These are phyloP conservation scores for Agriopis leucophaearia DNA, from an alignment of 2,888 invertebrate species.

Conservation along the genomic window DNA sequence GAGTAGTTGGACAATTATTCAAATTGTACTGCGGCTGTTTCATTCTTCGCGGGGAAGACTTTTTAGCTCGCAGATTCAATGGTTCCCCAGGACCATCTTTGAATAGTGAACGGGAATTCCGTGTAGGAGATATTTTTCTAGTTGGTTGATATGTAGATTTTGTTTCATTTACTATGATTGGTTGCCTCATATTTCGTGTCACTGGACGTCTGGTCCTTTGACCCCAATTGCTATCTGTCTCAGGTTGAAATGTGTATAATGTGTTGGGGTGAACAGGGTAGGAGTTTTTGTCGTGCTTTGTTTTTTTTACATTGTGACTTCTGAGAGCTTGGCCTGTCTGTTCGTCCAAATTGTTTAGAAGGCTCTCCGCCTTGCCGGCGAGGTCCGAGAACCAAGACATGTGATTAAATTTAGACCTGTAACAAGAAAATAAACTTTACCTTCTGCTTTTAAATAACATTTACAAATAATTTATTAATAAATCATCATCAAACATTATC, in stretches of 20 bases:
- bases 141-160: conserved; percentile 53
- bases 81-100: conserved; percentile 53
- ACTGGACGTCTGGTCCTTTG: conserved; percentile 56
- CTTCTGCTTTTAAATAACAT: not conserved
- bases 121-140: conserved; percentile 54
- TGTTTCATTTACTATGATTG: conserved; percentile 54
- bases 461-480: too few species aligned
- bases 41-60: conserved; percentile 50
- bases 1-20: conserved; percentile 64
- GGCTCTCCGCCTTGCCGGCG: conserved; percentile 91
- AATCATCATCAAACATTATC: too few species aligned
- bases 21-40: conserved; percentile 58
- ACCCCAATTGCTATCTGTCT: conserved; percentile 51
- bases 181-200: conserved; percentile 57
- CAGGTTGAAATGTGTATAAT: conserved; percentile 12
- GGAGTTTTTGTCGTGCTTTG: conserved; percentile 56
- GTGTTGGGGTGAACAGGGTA: conserved; percentile 37
- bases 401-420: conserved; percentile 53
- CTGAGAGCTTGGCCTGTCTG: conserved; percentile 89
- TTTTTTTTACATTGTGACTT: conserved; percentile 64
- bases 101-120: conserved; percentile 46
- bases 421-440: conserved; percentile 22
- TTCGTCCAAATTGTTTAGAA: conserved; percentile 91
- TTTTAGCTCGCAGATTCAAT: conserved; percentile 43
- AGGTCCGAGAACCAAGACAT: conserved; percentile 92